Percentiles rank a stretch among this genome's conserved stretches.
Evolutionary conservation across 2,797 vertebrate species (phyloP).

Genomic region (Tapera naevia): DNA sequence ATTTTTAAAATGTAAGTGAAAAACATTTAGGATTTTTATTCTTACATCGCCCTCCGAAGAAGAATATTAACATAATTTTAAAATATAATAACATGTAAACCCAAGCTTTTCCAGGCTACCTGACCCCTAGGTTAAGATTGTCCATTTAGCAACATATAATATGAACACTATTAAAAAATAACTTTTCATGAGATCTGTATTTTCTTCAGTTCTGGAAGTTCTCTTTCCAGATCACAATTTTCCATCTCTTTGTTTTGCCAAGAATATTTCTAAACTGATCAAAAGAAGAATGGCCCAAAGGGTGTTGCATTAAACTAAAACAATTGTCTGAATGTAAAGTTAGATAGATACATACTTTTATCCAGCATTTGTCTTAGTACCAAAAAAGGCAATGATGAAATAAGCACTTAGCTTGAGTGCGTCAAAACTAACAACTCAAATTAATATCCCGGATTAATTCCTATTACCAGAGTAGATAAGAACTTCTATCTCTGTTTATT

Average conservation of each 20-base stretch:
- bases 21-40: neutral
- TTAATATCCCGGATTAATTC: neutral
- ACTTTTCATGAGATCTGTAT: neutral
- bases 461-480: neutral
- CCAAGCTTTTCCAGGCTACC: neutral
- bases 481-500: neutral
- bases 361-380: neutral
- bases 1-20: neutral
- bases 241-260: neutral
- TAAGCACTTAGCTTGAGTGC: neutral
- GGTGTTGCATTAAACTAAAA: neutral
- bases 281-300: neutral
- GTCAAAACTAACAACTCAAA: neutral
- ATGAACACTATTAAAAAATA: neutral
- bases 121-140: neutral
- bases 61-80: neutral
- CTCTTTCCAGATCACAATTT: neutral
- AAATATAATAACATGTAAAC: neutral
- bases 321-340: neutral
- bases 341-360: neutral
- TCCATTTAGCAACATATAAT: neutral
- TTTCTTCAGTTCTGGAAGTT: neutral
- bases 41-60: neutral
- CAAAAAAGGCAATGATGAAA: constrained; percentile 29
- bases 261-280: neutral